A percentile compares a stretch with the other conserved stretches of the same genome.
Evolutionary conservation across 1,140 invertebrate species (phyloP).

Genomic region (Drosophila burlai): DNA sequence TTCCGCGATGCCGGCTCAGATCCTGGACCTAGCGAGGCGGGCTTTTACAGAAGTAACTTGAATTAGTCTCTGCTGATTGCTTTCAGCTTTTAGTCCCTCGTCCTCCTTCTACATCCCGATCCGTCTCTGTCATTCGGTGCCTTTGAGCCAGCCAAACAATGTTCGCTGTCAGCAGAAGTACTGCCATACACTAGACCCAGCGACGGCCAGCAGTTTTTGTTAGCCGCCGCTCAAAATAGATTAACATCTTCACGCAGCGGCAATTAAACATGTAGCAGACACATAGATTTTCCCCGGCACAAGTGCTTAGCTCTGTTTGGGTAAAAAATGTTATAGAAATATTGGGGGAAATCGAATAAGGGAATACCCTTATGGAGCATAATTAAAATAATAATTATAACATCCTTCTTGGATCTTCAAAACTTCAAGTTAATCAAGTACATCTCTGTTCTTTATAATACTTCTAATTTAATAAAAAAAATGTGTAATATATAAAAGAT

Average conservation of each 20-base stretch:
- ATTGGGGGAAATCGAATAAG: not conserved
- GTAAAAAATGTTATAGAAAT: slow-evolving; percentile 19
- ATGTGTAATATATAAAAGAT: not conserved
- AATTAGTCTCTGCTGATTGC: slow-evolving; percentile 59
- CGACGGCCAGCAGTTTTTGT: slow-evolving; percentile 46
- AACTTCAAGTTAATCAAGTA: not conserved
- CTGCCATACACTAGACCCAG: slow-evolving; percentile 11
- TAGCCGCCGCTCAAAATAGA: slow-evolving; percentile 50
- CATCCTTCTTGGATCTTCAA: not conserved
- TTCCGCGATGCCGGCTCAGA: slow-evolving; percentile 50
- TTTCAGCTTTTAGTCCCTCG: slow-evolving; percentile 40
- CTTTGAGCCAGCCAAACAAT: slow-evolving; percentile 54
- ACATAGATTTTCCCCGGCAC: slow-evolving; percentile 46
- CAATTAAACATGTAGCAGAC: slow-evolving; percentile 66
- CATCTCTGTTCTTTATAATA: not conserved
- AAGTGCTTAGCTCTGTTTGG: slow-evolving; percentile 19
- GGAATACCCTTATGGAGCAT: slow-evolving; percentile 16
- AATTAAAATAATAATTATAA: not conserved
- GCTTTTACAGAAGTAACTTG: slow-evolving; percentile 53
- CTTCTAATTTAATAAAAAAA: not conserved
- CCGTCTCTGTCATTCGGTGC: slow-evolving; percentile 34
- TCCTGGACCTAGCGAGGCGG: slow-evolving; percentile 16
- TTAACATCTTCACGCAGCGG: slow-evolving; percentile 64
- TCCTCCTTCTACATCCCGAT: slow-evolving; percentile 3
- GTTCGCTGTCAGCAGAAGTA: slow-evolving; percentile 50